Base-by-base conservation (phyloP, 2,888 invertebrate genomes). In the Chalcis sispes region DNA sequence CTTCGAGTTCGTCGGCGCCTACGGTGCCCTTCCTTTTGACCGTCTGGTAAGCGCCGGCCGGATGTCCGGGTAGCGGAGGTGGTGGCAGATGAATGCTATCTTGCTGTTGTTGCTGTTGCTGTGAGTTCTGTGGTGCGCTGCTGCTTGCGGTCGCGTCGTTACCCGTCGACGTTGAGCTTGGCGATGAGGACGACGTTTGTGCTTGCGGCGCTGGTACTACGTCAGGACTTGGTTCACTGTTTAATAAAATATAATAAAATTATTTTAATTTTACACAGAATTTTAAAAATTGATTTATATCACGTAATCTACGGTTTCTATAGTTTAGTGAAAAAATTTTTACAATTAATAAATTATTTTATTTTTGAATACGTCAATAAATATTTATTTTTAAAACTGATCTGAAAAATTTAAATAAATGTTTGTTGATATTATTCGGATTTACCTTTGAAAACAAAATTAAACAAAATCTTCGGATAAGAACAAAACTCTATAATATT, bases 21-120 rank as follows among this genome's bases (percentile, higher is more conserved):
- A 89, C 90, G 50, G 90, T 90, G 87, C 93, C 94, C 90, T 95
- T 94, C 86, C 96, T 91, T 88, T 94, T 96, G 36, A 96, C 95
- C 1, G 96, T 96, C 83, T 95, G 95, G 89, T 96, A 96, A 52
- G 92, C 91, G 23, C 93, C 93, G 29, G 93, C 93, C 78, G 94
- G 94, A 48, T 95, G 95, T n/a, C 95, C 95, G 76, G 94, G 93
- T 77, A 95, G 94, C 78, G 96, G 96, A 65, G 96, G 96, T 15
- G 90, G 90, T 50, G 95, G 95, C 82, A 96, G 91, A 84, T 95
- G 94, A 71, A 95, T 92, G 85, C 90, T 90, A 81, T 90, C 90
- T 82, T 91, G 91, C 80, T 93, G 92, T 79, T 90, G 90, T 59
- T 89, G 86, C 80, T 93, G 92, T 79, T 90, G 90, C 58, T 89